Base-by-base conservation (phyloP, 2,113 vertebrate species). In the Tragelaphus imberbis region DNA sequence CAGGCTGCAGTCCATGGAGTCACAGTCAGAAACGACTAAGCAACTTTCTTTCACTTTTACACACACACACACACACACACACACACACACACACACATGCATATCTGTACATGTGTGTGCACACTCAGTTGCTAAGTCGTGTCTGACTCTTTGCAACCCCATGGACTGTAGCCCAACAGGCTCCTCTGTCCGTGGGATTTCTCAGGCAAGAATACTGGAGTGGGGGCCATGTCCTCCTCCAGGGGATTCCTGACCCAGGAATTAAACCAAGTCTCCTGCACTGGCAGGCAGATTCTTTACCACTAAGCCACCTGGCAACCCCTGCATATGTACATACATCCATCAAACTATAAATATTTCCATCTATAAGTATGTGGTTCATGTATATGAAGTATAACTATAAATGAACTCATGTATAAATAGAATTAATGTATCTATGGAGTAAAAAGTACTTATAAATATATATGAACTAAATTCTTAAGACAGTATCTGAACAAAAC, bases 391-490 rank as follows among this genome's bases (percentile, higher is more conserved):
- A 68, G 1, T 47, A 53, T 25, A 89, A 28, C 51, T 91, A 89
- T 59, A 89, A 88, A 88, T 47, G 0, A 28, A 80, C 77, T 80
- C 30, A 25, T 53, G 1, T n/a, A 84, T 68, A 30, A 65, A 89
- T 33, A 87, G 7, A 96, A 51, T 61, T 16, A 93, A 53, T 55
- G 33, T 44, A 88, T 58, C 13, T 58, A 51, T 93, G 59, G 53
- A 88, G 90, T 95, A 19, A 89, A 96, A 94, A 95, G 14, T 84
- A 40, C 19, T 92, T 88, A 81, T 81, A 30, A 71, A 95, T 63
- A 36, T 89, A 84, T 79, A 56, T 92, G 23, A 91, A 81, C 16
- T 96, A 84, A 88, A 88, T 63, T 80, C 33, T 94, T 59, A 97
- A 92, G 82, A 58, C 30, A 92, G 3, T 88, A 87, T 55, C 19